Base-by-base conservation (phyloP, 2,113 vertebrate genomes). In the Daubentonia madagascariensis region DNA sequence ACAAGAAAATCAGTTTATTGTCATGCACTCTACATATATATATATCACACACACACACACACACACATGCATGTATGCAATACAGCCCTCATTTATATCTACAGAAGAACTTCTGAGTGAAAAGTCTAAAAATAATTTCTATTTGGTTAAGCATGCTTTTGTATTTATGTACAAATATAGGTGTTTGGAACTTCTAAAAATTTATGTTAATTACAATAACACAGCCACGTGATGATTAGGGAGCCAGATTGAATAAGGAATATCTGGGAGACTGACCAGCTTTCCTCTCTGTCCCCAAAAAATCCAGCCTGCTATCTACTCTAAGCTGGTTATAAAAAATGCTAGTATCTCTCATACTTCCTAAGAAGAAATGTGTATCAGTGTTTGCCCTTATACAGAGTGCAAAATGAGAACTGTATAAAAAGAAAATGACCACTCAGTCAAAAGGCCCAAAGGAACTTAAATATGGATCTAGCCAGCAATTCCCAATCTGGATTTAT, bases 121-220 rank as follows among this genome's bases (percentile, higher is more conserved):
- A 95, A 25, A 63, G 13, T 65, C 59, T 83, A 91, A 95, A 92
- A 73, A 57, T 80, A 61, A 94, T 40, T 96, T 96, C 28, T 75
- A 37, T 59, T 94, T 94, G 72, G 40, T 48, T 48, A 35, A 75
- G 22, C 28, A 61, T 75, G 59, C 30, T 80, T 95, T 83, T 75
- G 35, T 68, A 65, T 88, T 87, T 92, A 89, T 37, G 20, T 75
- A 91, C 83, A 48, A 85, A 91, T 59, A 61, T 28, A 94, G 79
- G 54, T 85, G 48, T 85, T 78, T 50, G 37, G 59, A 92, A 79
- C 11, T 50, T 79, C 61, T 88, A 20, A 68, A 85, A 88, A 87
- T 93, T 70, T 85, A 92, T 48, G 37, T 91, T 85, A 80, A 83
- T 93, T 91, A 80, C 92, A 95, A 86, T 95, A 68, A 45, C 79